A percentile compares a stretch with the other conserved stretches of the same genome.
Conservation (phyloP, 2,797 vertebrate species). For the Tapera naevia region DNA sequence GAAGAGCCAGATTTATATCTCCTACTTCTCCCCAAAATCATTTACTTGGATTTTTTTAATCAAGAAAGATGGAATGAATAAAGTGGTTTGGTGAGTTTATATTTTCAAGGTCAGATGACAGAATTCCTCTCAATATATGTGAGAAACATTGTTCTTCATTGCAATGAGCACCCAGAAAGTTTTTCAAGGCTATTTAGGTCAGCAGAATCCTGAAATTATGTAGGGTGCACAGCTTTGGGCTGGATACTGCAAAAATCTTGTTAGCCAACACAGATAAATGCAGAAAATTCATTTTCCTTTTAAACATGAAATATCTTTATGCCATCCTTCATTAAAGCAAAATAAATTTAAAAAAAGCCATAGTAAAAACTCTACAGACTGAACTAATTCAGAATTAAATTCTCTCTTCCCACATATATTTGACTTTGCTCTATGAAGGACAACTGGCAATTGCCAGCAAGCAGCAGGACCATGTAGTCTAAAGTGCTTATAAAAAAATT, state of each 20-base stretch:
- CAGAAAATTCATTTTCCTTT: background rate
- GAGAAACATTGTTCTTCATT: background rate
- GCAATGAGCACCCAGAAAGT: background rate
- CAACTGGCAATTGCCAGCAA: background rate
- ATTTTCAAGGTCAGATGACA: conserved; percentile 7
- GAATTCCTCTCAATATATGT: background rate
- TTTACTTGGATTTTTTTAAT: background rate
- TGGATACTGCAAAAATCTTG: background rate
- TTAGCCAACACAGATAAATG: background rate
- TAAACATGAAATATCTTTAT: background rate
- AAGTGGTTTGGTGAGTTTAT: background rate
- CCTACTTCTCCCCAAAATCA: background rate
- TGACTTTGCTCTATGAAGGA: conserved; percentile 26
- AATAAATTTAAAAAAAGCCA: background rate
- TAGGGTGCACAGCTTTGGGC: background rate
- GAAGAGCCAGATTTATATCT: background rate
- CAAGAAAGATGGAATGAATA: background rate
- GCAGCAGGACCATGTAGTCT: background rate
- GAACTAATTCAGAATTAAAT: conserved; percentile 19
- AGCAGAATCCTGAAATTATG: background rate
- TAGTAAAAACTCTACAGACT: background rate
- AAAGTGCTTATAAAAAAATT: background rate
- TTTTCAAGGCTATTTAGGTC: conserved; percentile 3
- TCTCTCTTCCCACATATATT: background rate
- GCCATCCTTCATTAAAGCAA: background rate